A percentile compares a stretch with the other conserved stretches of the same genome.
phyloP scores from a whole-genome alignment of 2,888 invertebrate genomes.

The Anthophora plumipes region DNA sequence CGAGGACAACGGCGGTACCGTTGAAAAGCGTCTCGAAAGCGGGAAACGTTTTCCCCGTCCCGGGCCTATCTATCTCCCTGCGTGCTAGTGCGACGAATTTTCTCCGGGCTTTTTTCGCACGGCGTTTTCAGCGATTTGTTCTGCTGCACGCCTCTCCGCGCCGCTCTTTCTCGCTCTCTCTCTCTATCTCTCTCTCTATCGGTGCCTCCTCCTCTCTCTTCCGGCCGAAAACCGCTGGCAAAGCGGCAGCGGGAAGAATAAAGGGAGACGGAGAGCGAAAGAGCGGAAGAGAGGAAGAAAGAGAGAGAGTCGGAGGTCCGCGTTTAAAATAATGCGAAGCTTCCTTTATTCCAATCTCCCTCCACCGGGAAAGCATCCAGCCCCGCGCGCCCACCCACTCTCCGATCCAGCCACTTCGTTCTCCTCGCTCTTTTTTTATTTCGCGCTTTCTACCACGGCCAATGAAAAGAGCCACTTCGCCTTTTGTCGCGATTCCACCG shows the following conservation, averaged over 20 bases:
- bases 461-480: constrained; percentile 81
- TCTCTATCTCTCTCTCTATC: constrained; percentile 47
- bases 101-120: constrained; percentile 50
- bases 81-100: constrained; percentile 41
- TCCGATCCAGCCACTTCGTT: constrained; percentile 52
- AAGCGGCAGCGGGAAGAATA: constrained; percentile 41
- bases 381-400: constrained; percentile 35
- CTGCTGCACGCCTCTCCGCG: too few relatives aligned
- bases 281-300: background rate
- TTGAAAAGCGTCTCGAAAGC: constrained; percentile 67
- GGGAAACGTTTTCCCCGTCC: constrained; percentile 43
- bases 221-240: constrained; percentile 51
- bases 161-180: too few relatives aligned
- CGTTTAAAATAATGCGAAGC: constrained; percentile 76
- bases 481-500: constrained; percentile 76
- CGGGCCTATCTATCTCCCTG: constrained; percentile 44
- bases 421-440: constrained; percentile 73
- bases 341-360: constrained; percentile 64
- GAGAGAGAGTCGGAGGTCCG: constrained; percentile 58
- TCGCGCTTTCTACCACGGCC: constrained; percentile 75
- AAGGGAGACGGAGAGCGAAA: constrained; percentile 26
- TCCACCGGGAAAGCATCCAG: constrained; percentile 31
- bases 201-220: constrained; percentile 47
- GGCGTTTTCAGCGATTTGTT: constrained; percentile 76
- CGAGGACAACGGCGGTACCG: constrained; percentile 55